Conservation (phyloP, 2,113 vertebrate species). For the Lathamus discolor region DNA sequence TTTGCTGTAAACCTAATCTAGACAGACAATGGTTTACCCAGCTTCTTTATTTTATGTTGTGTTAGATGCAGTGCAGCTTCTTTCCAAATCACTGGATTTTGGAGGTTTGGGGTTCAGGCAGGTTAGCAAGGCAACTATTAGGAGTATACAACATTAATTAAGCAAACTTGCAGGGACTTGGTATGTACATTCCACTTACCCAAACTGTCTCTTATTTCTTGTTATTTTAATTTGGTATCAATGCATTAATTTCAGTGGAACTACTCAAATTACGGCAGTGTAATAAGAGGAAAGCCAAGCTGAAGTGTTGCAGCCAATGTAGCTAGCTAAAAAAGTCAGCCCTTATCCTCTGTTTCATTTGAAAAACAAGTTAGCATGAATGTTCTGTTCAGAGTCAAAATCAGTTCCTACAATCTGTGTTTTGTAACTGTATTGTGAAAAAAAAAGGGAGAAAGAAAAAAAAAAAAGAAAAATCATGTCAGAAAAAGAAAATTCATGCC, state of each 20-base stretch:
- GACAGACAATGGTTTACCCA: neutral
- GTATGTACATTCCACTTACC: neutral
- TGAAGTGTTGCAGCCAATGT: neutral
- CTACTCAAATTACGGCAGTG: neutral
- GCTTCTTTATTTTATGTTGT: neutral
- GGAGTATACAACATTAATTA: neutral
- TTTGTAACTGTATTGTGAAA: neutral
- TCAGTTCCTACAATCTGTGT: neutral
- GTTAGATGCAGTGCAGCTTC: neutral
- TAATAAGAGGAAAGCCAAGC: neutral
- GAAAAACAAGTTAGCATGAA: neutral
- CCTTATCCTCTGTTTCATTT: neutral
- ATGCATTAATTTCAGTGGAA: neutral
- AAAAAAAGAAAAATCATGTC: neutral
- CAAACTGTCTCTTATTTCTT: neutral
- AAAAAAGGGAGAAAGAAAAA: fast-evolving
- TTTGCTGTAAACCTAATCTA: neutral
- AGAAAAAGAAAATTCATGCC: neutral
- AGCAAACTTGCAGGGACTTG: neutral
- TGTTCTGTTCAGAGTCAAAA: neutral
- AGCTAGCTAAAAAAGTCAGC: neutral
- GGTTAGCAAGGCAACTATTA: neutral
- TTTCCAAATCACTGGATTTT: neutral
- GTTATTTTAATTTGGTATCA: neutral
- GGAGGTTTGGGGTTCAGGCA: neutral